phyloP scores from a whole-genome alignment of 2,888 invertebrate genomes.

The Chaetoderma sp. region DNA sequence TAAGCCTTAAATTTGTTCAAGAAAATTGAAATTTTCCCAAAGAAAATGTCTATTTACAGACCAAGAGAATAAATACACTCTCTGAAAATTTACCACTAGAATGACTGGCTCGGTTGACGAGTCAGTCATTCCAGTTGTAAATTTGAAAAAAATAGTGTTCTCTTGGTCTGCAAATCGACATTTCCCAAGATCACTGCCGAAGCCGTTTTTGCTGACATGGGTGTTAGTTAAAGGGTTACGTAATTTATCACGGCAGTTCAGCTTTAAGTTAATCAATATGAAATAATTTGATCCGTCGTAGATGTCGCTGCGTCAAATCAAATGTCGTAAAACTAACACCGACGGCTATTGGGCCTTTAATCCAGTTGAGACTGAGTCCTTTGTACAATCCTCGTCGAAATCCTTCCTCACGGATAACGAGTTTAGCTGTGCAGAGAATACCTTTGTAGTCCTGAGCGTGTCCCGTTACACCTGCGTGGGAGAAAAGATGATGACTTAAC shows the following conservation, averaged over 20 bases:
- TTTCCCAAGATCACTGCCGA: too few relatives aligned
- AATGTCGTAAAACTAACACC: slow-evolving; percentile 97
- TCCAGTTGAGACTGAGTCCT: slow-evolving; percentile 99
- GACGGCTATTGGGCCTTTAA: slow-evolving; percentile 78
- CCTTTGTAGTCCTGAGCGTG: slow-evolving; percentile 73
- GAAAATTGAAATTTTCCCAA: too few relatives aligned
- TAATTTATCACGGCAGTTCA: background rate
- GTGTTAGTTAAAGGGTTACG: background rate
- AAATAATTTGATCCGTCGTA: slow-evolving; percentile 53
- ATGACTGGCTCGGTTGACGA: too few relatives aligned
- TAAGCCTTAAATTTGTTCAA: too few relatives aligned
- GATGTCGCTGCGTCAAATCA: slow-evolving; percentile 74
- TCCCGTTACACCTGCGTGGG: slow-evolving; percentile 70
- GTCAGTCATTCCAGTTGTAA: too few relatives aligned
- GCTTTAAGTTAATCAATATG: slow-evolving; percentile 31
- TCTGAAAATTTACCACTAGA: too few relatives aligned
- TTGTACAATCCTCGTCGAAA: slow-evolving; percentile 92
- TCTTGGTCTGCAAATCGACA: too few relatives aligned
- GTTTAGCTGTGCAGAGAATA: slow-evolving; percentile 76
- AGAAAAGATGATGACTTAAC: too few relatives aligned
- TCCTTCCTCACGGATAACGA: slow-evolving; percentile 79
- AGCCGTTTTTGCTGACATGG: too few relatives aligned
- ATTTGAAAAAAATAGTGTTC: too few relatives aligned
- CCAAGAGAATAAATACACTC: too few relatives aligned
- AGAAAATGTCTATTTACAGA: too few relatives aligned